Evolutionary conservation across 2,797 vertebrate species (phyloP), one percentile per base, ranked within the genome.

Genomic region (Aulostomus chinensis): DNA sequence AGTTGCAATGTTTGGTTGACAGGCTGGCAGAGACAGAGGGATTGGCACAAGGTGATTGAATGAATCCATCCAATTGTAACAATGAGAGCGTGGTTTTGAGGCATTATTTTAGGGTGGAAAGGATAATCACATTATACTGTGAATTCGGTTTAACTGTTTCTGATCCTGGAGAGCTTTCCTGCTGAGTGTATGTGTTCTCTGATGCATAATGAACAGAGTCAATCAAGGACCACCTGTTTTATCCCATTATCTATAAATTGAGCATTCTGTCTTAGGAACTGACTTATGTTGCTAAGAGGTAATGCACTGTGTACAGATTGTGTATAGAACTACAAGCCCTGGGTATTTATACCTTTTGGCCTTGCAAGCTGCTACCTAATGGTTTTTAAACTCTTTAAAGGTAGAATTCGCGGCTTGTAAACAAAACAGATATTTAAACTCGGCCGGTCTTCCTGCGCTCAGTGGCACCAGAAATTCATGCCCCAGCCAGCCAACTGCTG

Each of bases 41-140:
- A 59, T 55, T 74, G 67, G 57, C 25, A 9, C 29, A 41, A 63
- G 12, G 29, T 40, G 38, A 65, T n/a, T 62, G 55, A 62, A 76
- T 63, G n/a, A 52, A 80, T 73, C 42, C 15, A 14, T 6, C 24
- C 58, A 22, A 20, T n/a, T n/a, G 32, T 15, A 56, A 54, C 49
- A 70, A 50, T 73, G 42, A 50, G 10, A 68, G 50, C 33, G 32
- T 49, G 41, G 22, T 42, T 62, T 52, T 45, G 10, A 16, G 32
- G 9, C 36, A 57, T 57, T 56, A 46, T 67, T 69, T 69, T 26
- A 30, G 26, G 10, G 8, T 8, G n/a, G 21, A 54, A 47, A 22
- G n/a, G 16, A 41, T 58, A 73, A 38, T 31, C 21, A 5, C 35
- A 53, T 43, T 40, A 58, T 16, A 11, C 38, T 28, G 33, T 16